Evolutionary conservation across 2,113 vertebrate species (phyloP).

Genomic region (Bagarius yarrelli): DNA sequence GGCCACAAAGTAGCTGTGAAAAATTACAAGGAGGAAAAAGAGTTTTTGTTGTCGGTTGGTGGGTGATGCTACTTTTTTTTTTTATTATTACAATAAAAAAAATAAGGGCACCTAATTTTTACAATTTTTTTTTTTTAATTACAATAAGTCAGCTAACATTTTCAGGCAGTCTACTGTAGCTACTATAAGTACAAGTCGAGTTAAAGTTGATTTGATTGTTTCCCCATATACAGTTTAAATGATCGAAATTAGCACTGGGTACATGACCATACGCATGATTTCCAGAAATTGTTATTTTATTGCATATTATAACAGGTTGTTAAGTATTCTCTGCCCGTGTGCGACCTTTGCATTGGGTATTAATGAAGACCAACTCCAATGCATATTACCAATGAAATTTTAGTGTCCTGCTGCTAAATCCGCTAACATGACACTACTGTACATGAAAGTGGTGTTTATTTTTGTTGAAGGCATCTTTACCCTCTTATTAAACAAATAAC

Average conservation of each 20-base stretch:
- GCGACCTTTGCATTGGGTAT: constrained; percentile 68
- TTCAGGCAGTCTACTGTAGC: constrained; percentile 65
- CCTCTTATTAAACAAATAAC: constrained; percentile 56
- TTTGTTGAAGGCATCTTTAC: constrained; percentile 50
- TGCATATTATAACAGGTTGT: constrained; percentile 67
- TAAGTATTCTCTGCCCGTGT: constrained; percentile 61
- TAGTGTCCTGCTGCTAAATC: constrained; percentile 14
- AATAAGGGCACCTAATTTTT: constrained; percentile 70
- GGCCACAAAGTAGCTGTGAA: constrained; percentile 76
- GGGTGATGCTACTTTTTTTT: constrained; percentile 73
- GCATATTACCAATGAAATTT: constrained; percentile 61
- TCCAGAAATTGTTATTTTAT: constrained; percentile 26
- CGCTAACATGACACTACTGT: constrained; percentile 64
- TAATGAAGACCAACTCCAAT: constrained; percentile 60
- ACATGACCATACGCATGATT: constrained; percentile 66
- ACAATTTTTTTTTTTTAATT: no score
- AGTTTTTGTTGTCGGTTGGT: constrained; percentile 70
- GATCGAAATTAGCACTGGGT: constrained; percentile 60
- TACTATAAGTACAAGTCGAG: constrained; percentile 59
- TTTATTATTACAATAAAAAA: constrained; percentile 62
- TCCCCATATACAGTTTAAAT: constrained; percentile 64
- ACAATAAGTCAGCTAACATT: constrained; percentile 55
- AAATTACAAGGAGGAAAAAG: constrained; percentile 73
- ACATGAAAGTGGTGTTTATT: constrained; percentile 31
- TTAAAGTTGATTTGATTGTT: constrained; percentile 64